Evolutionary conservation across 2,797 vertebrate genomes (phyloP).

Genomic region (Limosa lapponica): DNA sequence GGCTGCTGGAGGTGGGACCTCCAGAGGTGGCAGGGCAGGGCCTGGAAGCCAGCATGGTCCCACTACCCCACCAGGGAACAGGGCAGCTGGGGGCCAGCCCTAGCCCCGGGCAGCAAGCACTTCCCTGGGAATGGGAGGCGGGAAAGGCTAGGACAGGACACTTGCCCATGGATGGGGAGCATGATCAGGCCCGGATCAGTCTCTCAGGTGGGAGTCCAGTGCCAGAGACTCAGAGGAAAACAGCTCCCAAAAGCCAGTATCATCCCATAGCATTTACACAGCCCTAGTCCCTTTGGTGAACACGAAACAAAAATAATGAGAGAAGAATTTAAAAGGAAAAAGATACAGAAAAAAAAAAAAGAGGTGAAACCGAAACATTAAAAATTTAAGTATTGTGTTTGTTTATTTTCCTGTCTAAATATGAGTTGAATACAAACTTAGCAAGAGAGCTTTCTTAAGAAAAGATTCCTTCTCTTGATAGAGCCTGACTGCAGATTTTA

Average conservation of each 20-base stretch:
- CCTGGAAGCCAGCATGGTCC: background rate
- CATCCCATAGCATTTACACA: background rate
- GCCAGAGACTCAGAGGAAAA: background rate
- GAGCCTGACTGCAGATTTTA: background rate
- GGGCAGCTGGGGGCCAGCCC: background rate
- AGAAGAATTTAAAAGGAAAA: background rate
- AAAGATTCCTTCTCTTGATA: background rate
- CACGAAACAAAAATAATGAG: background rate
- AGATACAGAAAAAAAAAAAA: background rate
- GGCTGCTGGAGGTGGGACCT: background rate
- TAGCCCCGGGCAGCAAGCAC: accelerated
- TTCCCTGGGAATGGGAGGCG: accelerated
- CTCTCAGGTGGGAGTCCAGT: background rate
- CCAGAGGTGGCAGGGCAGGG: background rate
- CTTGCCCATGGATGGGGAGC: too few species aligned
- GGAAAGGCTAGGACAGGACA: accelerated
- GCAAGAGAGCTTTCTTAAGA: conserved; percentile 10
- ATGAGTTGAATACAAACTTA: background rate
- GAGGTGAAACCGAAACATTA: background rate
- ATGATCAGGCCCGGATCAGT: accelerated
- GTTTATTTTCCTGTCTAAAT: background rate
- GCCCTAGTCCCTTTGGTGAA: background rate
- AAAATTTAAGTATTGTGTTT: background rate
- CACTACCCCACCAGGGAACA: background rate
- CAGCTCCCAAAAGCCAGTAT: background rate